Base-by-base conservation (phyloP, 2,888 invertebrate genomes). In the Chaetoderma sp. region DNA sequence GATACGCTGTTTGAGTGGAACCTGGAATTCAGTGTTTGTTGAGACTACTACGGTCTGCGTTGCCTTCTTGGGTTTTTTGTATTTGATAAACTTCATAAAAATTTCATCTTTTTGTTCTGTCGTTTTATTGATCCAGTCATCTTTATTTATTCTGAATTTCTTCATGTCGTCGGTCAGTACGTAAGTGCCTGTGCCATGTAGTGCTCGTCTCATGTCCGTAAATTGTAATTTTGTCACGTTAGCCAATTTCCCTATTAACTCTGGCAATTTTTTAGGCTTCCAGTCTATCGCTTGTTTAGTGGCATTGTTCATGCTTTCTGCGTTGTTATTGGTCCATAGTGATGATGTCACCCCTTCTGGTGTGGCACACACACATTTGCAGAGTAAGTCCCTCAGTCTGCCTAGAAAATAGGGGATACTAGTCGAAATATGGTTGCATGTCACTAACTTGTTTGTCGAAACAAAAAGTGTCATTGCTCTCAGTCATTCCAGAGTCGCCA, bases 271-370 rank as follows among this genome's bases (percentile, higher is more conserved):
- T 6, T 60, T 49, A 10, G 58, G 65, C 32, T 67, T 62, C 65
- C 66, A 70, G 4, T 68, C 55, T 16, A 59, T 27, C 1, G 47
- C 32, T 10, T 52, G 33, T 60, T 72, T 72, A n/a, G 67, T 21
- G 3, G 62, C 25, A 36, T 68, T 59, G 44, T 72, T 72, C 33
- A 70, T 68, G 2, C 60, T 65, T 47, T 70, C 68, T 1, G 66
- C 52, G 42, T 68, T 70, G 60, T 70, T 72, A 55, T 72, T 72
- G 3, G 70, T 70, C 72, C 68, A 72, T 6, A 65, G 52, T 49
- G 54, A 27, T 4, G 6, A 6, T 27, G 18, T 8, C 10, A 27
- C 25, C 50, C 27, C 18, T 23, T 50, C 18, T 50, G 50, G 18
- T 23, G 18, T 10, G 50, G 50, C 27, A 27, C 5, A 50, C 50